Evolutionary conservation across 2,113 vertebrate species (phyloP).

Genomic region (Bufo gargarizans): DNA sequence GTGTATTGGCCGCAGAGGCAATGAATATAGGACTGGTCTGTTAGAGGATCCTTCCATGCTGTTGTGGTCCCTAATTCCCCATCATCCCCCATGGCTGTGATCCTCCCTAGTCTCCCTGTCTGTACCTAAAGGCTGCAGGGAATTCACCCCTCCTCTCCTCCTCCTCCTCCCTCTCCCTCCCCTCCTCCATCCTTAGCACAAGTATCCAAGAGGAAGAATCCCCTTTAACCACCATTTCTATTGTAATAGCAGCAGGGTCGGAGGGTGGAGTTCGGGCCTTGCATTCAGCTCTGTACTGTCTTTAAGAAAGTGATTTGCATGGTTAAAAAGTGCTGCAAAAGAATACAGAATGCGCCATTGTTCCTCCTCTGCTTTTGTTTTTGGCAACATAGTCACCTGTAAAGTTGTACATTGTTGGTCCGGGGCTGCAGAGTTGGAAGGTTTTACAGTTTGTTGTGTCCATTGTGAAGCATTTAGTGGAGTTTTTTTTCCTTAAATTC

Average conservation of each 20-base stretch:
- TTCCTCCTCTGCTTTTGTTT: not conserved
- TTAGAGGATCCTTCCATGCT: not conserved
- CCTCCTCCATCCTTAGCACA: constrained; percentile 9
- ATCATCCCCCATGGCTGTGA: not conserved
- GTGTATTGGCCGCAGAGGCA: too few species aligned
- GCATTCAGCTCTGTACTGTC: not conserved
- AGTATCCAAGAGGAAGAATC: constrained; percentile 68
- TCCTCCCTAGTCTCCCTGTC: constrained; percentile 42
- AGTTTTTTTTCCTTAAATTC: not conserved
- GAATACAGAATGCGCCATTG: not conserved
- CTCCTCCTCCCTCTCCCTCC: constrained; percentile 17
- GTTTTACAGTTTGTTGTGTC: too few species aligned
- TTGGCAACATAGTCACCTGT: not conserved
- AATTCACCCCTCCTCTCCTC: constrained; percentile 50
- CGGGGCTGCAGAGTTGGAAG: not conserved
- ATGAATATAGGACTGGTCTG: not conserved
- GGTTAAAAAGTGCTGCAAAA: constrained; percentile 1
- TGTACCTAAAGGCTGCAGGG: constrained; percentile 57
- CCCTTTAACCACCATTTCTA: constrained; percentile 77
- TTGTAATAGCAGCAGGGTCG: constrained; percentile 64
- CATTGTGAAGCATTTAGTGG: too few species aligned
- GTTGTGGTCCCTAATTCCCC: not conserved
- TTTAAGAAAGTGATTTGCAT: constrained; percentile 26
- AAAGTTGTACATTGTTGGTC: not conserved
- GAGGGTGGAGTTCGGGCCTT: constrained; percentile 55